These are phyloP conservation scores for Hyphantria cunea DNA, from an alignment of 1,140 invertebrate genomes.

Conservation along the genomic window DNA sequence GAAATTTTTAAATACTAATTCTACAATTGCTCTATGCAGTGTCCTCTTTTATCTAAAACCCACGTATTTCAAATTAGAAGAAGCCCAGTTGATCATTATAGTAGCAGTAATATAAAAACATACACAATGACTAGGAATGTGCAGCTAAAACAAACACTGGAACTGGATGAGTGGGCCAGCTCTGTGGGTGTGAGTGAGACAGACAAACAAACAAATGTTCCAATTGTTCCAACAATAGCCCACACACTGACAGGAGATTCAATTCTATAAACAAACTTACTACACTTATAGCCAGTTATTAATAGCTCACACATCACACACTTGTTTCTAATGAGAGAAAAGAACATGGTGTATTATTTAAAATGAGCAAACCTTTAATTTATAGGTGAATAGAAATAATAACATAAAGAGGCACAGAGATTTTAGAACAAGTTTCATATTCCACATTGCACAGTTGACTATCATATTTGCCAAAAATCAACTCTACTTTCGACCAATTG, in stretches of 20 bases:
- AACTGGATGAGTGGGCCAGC: neutral
- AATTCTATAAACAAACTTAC: conserved; percentile 15
- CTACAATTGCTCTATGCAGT: too few species aligned
- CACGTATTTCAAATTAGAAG: neutral
- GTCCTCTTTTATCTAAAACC: too few species aligned
- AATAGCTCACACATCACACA: conserved; percentile 10
- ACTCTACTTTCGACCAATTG: too few species aligned
- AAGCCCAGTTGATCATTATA: neutral
- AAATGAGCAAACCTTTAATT: too few species aligned
- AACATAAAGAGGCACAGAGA: too few species aligned
- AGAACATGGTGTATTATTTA: too few species aligned
- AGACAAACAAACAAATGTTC: conserved; percentile 36
- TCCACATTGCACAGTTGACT: too few species aligned
- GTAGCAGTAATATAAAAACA: neutral
- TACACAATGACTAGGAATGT: neutral
- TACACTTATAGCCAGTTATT: conserved; percentile 3
- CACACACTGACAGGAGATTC: neutral
- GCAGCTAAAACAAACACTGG: neutral
- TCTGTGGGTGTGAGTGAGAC: neutral
- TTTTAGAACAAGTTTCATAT: too few species aligned
- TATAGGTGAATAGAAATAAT: too few species aligned
- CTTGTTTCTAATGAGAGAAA: neutral
- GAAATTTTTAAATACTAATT: too few species aligned
- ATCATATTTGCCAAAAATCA: too few species aligned
- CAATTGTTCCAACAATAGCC: conserved; percentile 41